phyloP scores from a whole-genome alignment of 2,888 invertebrate species.

The Xestia sexstrigata region DNA sequence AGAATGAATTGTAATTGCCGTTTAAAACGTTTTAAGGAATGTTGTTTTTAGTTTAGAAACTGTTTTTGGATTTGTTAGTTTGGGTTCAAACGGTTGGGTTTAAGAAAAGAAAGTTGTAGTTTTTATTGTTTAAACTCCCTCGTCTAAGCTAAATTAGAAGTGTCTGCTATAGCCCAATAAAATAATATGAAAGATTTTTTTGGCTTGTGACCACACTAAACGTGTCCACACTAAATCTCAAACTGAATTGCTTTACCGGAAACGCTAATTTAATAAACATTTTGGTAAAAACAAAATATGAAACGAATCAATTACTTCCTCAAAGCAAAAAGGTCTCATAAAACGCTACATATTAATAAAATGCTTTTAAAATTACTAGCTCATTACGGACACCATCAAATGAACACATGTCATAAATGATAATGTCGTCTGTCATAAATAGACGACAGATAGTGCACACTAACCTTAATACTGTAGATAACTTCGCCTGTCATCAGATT shows the following conservation, averaged over 20 bases:
- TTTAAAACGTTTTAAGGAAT: constrained; percentile 25
- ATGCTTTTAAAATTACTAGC: constrained; percentile 46
- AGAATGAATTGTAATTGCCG: constrained; percentile 54
- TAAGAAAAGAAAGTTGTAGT: background rate
- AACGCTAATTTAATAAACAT: constrained; percentile 16
- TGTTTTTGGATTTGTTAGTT: constrained; percentile 1
- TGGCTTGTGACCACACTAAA: background rate
- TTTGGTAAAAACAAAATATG: constrained; percentile 9
- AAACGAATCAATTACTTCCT: constrained; percentile 44
- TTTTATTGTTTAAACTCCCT: background rate
- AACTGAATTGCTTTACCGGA: constrained; percentile 12
- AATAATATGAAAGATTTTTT: background rate
- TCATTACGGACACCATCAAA: constrained; percentile 46
- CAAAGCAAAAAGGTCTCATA: constrained; percentile 36
- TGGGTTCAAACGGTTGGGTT: no score
- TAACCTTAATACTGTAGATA: constrained; percentile 43
- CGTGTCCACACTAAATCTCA: constrained; percentile 3
- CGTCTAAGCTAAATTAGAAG: background rate
- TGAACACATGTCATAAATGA: constrained; percentile 39
- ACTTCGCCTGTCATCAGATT: constrained; percentile 44
- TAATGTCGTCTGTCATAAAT: constrained; percentile 23
- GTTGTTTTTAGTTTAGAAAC: constrained; percentile 16
- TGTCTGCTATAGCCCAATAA: background rate
- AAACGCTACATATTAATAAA: constrained; percentile 31
- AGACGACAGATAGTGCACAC: constrained; percentile 38